Evolutionary conservation across 2,113 vertebrate genomes (phyloP), one percentile per base, ranked within the genome.

Genomic region (Elgaria multicarinata): DNA sequence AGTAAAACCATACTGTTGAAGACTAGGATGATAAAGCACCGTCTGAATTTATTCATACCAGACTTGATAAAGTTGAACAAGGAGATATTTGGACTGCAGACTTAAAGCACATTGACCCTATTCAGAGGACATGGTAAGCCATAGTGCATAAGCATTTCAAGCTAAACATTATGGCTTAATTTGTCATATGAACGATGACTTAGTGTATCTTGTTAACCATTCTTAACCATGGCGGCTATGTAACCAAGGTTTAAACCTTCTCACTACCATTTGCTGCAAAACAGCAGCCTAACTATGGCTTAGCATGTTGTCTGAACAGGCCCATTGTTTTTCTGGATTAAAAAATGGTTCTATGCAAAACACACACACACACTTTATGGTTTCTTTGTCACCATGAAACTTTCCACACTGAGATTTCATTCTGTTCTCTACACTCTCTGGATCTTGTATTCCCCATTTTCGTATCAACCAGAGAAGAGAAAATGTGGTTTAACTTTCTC

Each of bases 301-400:
- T n/a, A n/a, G n/a, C n/a, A n/a, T n/a, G n/a, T n/a, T n/a, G n/a
- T n/a, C n/a, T n/a, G n/a, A n/a, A n/a, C n/a, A n/a, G n/a, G n/a
- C n/a, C n/a, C n/a, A n/a, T n/a, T n/a, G n/a, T 86, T 76, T 20
- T 69, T 39, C 86, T 93, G 3, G 33, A 62, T 62, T 91, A 95
- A 90, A 94, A 82, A 24, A 87, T 83, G 31, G 12, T n/a, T 93
- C 90, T 89, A 89, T 90, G 81, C 42, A 93, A 84, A 53, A 91
- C n/a, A 46, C 2, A 74, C 85, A 91, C n/a, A 46, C 2, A 74
- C 85, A 80, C 3, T 44, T 84, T 90, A 76, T 88, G n/a, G 89
- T 75, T 91, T 95, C 6, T 92, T 94, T 93, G 76, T 94, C 90
- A 91, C 20, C 26, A 14, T 80, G 55, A 69, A 66, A 53, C 24